A percentile compares a stretch with the other conserved stretches of the same genome.
Evolutionary conservation across 1,140 invertebrate species (phyloP).

Genomic region (Brachionus asplanchnoidis): DNA sequence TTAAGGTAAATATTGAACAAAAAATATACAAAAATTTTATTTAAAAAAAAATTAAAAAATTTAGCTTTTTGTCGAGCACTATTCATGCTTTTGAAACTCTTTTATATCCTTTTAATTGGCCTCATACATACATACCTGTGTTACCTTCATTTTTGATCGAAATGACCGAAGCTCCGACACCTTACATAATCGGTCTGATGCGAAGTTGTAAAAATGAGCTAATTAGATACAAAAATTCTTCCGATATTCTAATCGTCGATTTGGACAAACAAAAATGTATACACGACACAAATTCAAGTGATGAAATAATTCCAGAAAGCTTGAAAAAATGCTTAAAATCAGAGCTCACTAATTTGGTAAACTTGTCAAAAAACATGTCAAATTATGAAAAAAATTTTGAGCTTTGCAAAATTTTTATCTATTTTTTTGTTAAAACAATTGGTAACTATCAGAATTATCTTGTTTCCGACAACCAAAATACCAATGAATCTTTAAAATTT

Average conservation of each 20-base stretch:
- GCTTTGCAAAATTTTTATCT: slow-evolving; percentile 22
- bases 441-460: background rate
- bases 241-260: slow-evolving; percentile 49
- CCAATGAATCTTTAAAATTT: slow-evolving; percentile 4
- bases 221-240: slow-evolving; percentile 51
- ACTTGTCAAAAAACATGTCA: slow-evolving; percentile 60
- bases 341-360: slow-evolving; percentile 61
- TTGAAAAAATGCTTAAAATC: slow-evolving; percentile 62
- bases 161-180: slow-evolving; percentile 68
- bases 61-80: slow-evolving; percentile 62
- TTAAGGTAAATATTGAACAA: background rate
- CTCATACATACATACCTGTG: slow-evolving; percentile 70
- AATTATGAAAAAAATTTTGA: slow-evolving; percentile 32
- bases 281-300: slow-evolving; percentile 61
- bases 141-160: slow-evolving; percentile 68
- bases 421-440: slow-evolving; percentile 15
- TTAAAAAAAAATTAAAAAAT: background rate
- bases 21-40: background rate
- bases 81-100: slow-evolving; percentile 68
- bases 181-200: slow-evolving; percentile 69
- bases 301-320: slow-evolving; percentile 63
- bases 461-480: background rate
- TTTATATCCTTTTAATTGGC: slow-evolving; percentile 76
- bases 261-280: slow-evolving; percentile 43
- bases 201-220: slow-evolving; percentile 50